Evolutionary conservation across 2,888 invertebrate species (phyloP).

Genomic region (Lamellibrachia columna): DNA sequence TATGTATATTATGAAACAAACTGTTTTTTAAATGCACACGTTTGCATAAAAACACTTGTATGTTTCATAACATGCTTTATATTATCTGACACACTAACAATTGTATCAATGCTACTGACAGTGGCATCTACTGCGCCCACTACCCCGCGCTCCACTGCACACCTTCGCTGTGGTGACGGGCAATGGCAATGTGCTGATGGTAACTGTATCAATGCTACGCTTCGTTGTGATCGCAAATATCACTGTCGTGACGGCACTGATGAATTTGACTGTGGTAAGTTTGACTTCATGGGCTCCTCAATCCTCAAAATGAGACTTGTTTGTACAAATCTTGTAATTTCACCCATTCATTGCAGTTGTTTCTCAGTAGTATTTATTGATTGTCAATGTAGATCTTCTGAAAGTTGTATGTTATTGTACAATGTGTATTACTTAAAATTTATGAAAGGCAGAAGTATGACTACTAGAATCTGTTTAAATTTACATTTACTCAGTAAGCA

Average conservation of each 20-base stretch:
- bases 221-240: conserved; percentile 81
- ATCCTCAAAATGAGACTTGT: background rate
- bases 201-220: conserved; percentile 78
- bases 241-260: conserved; percentile 79
- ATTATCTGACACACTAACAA: background rate
- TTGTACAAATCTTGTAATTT: background rate
- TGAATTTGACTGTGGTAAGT: conserved; percentile 72
- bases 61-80: conserved; percentile 20
- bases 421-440: too few species aligned
- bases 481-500: background rate
- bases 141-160: background rate
- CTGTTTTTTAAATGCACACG: background rate
- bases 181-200: conserved; percentile 68
- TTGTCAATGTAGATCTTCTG: background rate
- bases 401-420: too few species aligned
- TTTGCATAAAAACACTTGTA: conserved; percentile 14
- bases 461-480: background rate
- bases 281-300: background rate
- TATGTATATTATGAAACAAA: conserved; percentile 23
- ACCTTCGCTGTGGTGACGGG: background rate
- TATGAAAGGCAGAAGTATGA: background rate
- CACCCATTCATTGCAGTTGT: too few species aligned
- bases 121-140: conserved; percentile 20
- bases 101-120: conserved; percentile 23
- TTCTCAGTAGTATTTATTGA: conserved; percentile 17